Base-by-base conservation (phyloP, 2,113 vertebrate genomes). In the Labrus mixtus region DNA sequence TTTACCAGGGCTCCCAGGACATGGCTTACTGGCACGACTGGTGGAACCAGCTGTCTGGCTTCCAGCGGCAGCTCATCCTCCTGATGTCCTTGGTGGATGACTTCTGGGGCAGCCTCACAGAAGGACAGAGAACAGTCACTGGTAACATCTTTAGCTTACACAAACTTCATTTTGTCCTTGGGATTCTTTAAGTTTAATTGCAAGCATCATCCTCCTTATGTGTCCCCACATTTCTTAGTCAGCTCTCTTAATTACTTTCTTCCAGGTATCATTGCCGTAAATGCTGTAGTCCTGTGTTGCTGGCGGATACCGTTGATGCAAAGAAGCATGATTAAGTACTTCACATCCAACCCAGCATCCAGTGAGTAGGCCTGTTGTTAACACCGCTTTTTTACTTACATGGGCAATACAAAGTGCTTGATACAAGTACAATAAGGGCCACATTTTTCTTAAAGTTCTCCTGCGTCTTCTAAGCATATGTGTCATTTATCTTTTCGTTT, bases 21-120 rank as follows among this genome's bases (percentile, higher is more conserved):
- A 91, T 87, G 83, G 64, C 72, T 4, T 53, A 90, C 73, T 93
- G 92, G 92, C 92, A 93, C 13, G 23, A 92, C 41, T 93, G 92
- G 92, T 93, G 92, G 92, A 92, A 79, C 61, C 82, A 91, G 61
- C 71, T 92, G 60, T 87, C 89, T 1, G 84, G 89, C 81, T 82
- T 98, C 88, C 95, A 97, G 83, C 96, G 95, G 83, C 96, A 97
- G 95, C 94, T 97, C 51, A 84, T 93, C 63, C 57, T 91, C 1
- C 46, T 92, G 15, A 39, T 87, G 84, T 90, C 89, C 1, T 66
- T 56, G 94, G 91, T 95, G 86, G 98, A 98, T 87, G 95, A 94
- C 86, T 96, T 96, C 96, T 99, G 97, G 97, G 97, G 95, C 92
- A 94, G 78, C 93, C 94, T 99, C 89, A 97, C 95, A 79, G 97